Evolutionary conservation across 30 jellyfish, hydroid and myxozoan species (phyloP), one percentile per base, ranked within the genome.

Genomic region (Aurelia coerulea): DNA sequence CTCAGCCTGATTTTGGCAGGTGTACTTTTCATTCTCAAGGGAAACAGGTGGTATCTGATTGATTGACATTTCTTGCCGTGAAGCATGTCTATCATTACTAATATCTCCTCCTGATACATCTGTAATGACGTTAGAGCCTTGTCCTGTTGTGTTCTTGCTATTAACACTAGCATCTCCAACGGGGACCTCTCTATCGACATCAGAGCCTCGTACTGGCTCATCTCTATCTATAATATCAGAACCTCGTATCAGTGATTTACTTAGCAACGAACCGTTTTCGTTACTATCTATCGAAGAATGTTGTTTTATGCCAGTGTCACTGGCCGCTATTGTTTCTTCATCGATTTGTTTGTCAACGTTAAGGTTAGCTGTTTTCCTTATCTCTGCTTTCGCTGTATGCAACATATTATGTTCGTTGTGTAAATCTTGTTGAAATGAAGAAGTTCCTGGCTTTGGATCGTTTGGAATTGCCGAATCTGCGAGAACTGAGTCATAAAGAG

Each of bases 1-100:
- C 70, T 60, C 35, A 23, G 70, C 8, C 31, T 60, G 31, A 60
- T 60, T 17, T 60, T 60, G 60, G 56, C 80, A 70, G 80, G 80
- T 70, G 63, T 51, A 17, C 63, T 13, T 13, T 70, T 70, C 46
- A 31, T 42, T 70, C 29, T 70, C 80, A 70, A 17, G 32, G 41
- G 17, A 10, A 41, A 70, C 80, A 23, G 80, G 80, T 70, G 80
- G 80, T 41, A 52, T 13, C 35, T 60, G 35, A 17, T 10, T 60
- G 31, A 60, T 60, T 60, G 70, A 60, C 15, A 34, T 23, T 17
- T 2, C 70, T 60, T 60, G 56, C 56, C 8, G 14, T 9, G 15
- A 46, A 46, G 14, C 56, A 2, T 46, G 56, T 46, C 56, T 46
- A 46, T 46, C 56, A 46, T 4, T 9, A 14, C 14, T 46, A 46